Evolutionary conservation across 2,888 invertebrate species (phyloP), one percentile per base, ranked within the genome.

Genomic region (Synanthedon formicaeformis): DNA sequence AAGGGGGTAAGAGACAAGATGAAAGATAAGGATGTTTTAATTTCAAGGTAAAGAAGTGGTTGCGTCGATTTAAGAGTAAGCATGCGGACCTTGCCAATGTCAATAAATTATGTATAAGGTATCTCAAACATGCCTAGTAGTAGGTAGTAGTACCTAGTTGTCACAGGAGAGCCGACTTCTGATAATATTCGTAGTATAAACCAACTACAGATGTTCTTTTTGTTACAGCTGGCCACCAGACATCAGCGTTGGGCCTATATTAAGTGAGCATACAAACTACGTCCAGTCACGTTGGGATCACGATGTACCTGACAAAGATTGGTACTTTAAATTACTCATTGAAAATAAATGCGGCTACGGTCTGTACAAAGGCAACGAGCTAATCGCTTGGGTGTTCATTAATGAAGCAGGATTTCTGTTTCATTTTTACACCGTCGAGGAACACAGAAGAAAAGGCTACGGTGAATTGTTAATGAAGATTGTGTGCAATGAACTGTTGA

Each of bases 321-420:
- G 60, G 58, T 57, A 60, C 49, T 62, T 64, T 51, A 41, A 57
- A 11, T 23, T 60, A 2, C 48, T 66, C 1, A 58, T 60, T 8
- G 53, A 56, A 51, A 55, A 59, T 4, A 57, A 62, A n/a, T 41
- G 55, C n/a, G 64, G 64, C 6, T 66, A 59, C 50, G 68, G 66
- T 1, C 51, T 66, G 11, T 68, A 59, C 52, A 57, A 59, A 18
- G 50, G 58, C 5, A 13, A 57, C 6, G 52, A 63, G 40, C 52
- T 65, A 4, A 51, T 62, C 6, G 56, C 63, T 6, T 68, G 65
- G 64, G 59, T 62, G 8, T 61, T 64, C 11, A 51, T 63, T 10
- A 64, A 61, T n/a, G 66, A 66, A 61, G 58, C 58, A 40, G 66
- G 66, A 5, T 53, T 58, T 16, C 53, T 68, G 0, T 54, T 59